phyloP scores from a whole-genome alignment of 2,797 vertebrate genomes.

The Sarcophilus harrisii region DNA sequence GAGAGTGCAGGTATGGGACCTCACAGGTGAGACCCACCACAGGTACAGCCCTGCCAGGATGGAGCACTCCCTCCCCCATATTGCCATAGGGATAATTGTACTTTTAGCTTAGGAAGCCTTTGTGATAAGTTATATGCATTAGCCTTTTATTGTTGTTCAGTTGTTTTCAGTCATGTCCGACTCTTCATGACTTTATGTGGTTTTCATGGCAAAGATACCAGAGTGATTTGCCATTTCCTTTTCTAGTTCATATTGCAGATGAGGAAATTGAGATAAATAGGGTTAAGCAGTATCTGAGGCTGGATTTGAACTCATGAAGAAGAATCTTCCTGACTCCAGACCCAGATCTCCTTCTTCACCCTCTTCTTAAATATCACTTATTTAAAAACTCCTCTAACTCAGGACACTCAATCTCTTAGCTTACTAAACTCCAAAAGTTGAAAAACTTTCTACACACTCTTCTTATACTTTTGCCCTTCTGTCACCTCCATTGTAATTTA shows the following conservation, averaged over 20 bases:
- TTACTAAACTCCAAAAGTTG: background rate
- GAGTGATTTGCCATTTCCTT: background rate
- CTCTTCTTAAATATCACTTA: background rate
- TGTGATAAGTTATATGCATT: background rate
- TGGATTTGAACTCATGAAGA: background rate
- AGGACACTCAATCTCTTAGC: no score
- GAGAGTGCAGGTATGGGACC: background rate
- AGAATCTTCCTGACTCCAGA: background rate
- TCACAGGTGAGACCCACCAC: background rate
- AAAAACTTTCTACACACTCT: background rate
- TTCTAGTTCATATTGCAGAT: background rate
- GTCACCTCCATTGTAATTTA: background rate
- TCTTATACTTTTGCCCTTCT: background rate
- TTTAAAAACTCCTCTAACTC: background rate
- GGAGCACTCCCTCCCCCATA: background rate
- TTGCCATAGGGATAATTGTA: background rate
- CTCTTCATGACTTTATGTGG: background rate
- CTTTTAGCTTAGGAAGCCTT: background rate
- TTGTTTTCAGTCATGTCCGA: background rate
- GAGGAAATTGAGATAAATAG: background rate
- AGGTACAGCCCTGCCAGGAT: background rate
- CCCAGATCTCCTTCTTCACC: no score
- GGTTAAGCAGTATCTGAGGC: background rate
- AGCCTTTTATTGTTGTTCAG: background rate
- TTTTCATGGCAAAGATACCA: background rate